These are phyloP conservation scores for Melanaphis sacchari DNA, from an alignment of 1,140 invertebrate species.

Conservation along the genomic window DNA sequence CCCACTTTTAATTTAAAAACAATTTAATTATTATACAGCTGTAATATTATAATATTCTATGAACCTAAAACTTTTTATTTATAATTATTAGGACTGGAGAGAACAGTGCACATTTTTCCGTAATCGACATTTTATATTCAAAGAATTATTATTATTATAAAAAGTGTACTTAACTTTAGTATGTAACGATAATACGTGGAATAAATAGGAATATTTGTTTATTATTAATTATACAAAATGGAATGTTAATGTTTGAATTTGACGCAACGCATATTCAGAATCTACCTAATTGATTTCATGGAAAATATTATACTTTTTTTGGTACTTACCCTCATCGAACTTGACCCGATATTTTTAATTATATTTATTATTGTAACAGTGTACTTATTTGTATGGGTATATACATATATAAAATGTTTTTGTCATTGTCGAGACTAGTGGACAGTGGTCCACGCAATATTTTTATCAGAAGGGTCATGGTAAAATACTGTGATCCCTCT, in stretches of 20 bases:
- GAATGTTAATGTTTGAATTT: neutral
- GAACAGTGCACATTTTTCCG: no score
- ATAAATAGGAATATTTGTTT: no score
- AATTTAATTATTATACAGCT: neutral
- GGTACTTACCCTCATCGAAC: neutral
- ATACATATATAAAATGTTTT: no score
- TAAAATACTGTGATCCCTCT: neutral
- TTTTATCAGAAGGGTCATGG: neutral
- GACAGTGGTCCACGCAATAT: neutral
- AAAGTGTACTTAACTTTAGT: neutral
- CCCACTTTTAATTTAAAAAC: neutral
- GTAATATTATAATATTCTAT: neutral
- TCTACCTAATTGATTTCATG: neutral
- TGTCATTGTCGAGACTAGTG: neutral
- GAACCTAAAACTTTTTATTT: neutral
- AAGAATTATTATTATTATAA: neutral
- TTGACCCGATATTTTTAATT: no score
- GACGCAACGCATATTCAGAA: neutral
- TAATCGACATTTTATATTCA: neutral
- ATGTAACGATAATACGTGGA: no score
- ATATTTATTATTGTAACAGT: neutral
- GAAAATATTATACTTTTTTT: neutral
- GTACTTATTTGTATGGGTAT: no score
- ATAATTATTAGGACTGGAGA: neutral
- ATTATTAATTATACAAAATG: no score